These are phyloP conservation scores for Philaenus spumarius DNA, from an alignment of 1,140 invertebrate genomes.

Conservation along the genomic window DNA sequence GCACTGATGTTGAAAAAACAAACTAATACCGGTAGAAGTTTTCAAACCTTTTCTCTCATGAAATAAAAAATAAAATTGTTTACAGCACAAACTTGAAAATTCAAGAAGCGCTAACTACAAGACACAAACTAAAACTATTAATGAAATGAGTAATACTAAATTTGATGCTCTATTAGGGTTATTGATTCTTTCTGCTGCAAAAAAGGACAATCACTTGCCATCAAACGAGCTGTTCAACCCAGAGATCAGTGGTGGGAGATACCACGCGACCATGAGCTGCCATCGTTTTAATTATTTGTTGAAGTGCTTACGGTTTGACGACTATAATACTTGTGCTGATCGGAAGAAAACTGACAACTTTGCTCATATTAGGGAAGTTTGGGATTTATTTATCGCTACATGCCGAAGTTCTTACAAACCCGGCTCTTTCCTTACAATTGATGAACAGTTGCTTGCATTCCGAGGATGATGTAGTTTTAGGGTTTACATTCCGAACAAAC, in stretches of 20 bases:
- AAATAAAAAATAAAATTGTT: too few species aligned
- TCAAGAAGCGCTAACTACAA: too few species aligned
- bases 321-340: slow-evolving; percentile 29
- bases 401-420: slow-evolving; percentile 12
- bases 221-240: slow-evolving; percentile 27
- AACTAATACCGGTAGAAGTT: too few species aligned
- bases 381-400: slow-evolving; percentile 26
- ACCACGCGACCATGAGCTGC: slow-evolving; percentile 29
- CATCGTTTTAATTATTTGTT: slow-evolving; percentile 35
- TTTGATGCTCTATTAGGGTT: too few species aligned
- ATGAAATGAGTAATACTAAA: too few species aligned
- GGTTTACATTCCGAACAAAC: slow-evolving; percentile 35
- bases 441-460: slow-evolving; percentile 38
- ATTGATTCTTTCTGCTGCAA: slow-evolving; percentile 17
- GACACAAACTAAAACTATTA: too few species aligned
- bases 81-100: too few species aligned
- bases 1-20: too few species aligned
- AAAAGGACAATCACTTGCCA: slow-evolving; percentile 29
- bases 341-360: slow-evolving; percentile 32
- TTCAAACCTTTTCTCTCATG: too few species aligned
- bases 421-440: slow-evolving; percentile 30
- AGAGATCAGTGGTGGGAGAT: slow-evolving; percentile 23
- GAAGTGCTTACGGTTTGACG: slow-evolving; percentile 34
- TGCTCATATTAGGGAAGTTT: slow-evolving; percentile 36
- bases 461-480: slow-evolving; percentile 36